Percentiles rank a stretch among this genome's conserved stretches.
Conservation (phyloP, 2,888 invertebrate species). For the Corythucha ciliata region DNA sequence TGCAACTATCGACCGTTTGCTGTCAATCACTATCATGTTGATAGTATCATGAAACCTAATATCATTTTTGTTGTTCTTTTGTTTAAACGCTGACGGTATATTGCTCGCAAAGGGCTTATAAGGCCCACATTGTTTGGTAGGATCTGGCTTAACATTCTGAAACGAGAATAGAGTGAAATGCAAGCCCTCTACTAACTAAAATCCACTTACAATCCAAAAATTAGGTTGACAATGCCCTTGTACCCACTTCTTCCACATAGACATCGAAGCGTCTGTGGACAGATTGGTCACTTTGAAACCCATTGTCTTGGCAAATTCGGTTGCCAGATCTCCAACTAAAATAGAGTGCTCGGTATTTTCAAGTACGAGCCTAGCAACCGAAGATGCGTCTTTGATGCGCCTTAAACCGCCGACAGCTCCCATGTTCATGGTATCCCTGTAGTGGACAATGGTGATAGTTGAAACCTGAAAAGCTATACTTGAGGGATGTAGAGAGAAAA, state of each 20-base stretch:
- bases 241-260: conserved; percentile 71
- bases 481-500: too few species aligned
- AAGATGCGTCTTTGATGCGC: conserved; percentile 73
- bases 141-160: conserved; percentile 84
- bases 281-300: conserved; percentile 73
- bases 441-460: background rate
- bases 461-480: too few species aligned
- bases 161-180: too few species aligned
- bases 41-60: conserved; percentile 99
- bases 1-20: conserved; percentile 65
- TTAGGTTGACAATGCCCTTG: conserved; percentile 84
- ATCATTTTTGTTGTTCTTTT: too few species aligned
- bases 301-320: conserved; percentile 80
- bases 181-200: too few species aligned
- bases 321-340: conserved; percentile 80
- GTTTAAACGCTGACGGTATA: too few species aligned
- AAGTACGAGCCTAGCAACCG: conserved; percentile 85
- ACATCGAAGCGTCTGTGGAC: conserved; percentile 57
- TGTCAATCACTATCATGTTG: conserved; percentile 84
- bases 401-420: conserved; percentile 82
- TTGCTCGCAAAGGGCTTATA: too few species aligned
- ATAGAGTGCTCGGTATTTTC: conserved; percentile 84
- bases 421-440: conserved; percentile 62
- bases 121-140: conserved; percentile 73
- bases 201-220: conserved; percentile 65